phyloP scores from a whole-genome alignment of 2,113 vertebrate species.

The Struthio camelus region DNA sequence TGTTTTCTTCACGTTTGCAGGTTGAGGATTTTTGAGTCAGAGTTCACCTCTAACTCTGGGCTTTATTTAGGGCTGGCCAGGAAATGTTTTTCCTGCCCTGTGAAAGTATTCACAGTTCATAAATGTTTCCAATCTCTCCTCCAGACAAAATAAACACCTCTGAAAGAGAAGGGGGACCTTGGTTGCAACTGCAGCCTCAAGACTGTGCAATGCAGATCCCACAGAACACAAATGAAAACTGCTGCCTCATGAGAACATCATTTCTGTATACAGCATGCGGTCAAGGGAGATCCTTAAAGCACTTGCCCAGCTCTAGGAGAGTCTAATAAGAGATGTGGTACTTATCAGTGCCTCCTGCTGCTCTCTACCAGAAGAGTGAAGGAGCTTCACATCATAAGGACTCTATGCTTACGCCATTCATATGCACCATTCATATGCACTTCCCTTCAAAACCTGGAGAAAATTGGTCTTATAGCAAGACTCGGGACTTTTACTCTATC shows the following conservation, averaged over 20 bases:
- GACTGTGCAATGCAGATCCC: neutral
- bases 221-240: neutral
- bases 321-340: rapidly evolving
- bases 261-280: neutral
- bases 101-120: neutral
- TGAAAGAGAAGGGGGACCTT: neutral
- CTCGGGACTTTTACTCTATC: neutral
- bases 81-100: neutral
- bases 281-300: neutral
- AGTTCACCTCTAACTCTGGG: neutral
- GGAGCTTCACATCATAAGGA: neutral
- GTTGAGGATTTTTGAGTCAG: neutral
- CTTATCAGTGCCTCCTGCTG: neutral
- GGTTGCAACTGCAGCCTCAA: neutral
- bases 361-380: rapidly evolving
- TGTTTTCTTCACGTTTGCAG: neutral
- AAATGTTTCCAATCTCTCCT: neutral
- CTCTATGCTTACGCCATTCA: neutral
- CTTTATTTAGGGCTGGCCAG: neutral
- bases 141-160: neutral
- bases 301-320: neutral
- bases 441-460: neutral
- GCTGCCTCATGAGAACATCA: neutral
- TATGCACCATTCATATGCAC: too few relatives aligned
- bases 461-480: neutral